Evolutionary conservation across 2,797 vertebrate genomes (phyloP).

Genomic region (Prionace glauca): DNA sequence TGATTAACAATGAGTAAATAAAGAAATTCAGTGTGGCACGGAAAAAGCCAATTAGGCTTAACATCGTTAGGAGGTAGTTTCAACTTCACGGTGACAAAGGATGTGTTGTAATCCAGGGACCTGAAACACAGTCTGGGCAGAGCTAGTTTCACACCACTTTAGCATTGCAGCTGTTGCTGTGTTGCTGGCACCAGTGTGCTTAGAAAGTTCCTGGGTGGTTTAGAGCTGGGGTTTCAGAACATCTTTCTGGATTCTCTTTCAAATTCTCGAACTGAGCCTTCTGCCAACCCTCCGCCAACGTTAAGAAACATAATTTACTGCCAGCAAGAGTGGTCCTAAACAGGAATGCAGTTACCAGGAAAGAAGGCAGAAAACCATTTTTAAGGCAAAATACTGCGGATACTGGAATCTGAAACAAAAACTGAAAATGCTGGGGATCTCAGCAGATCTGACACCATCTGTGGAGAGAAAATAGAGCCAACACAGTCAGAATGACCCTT

Average conservation of each 20-base stretch:
- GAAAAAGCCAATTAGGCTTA: background rate
- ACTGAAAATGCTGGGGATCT: too few species aligned
- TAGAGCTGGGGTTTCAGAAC: background rate
- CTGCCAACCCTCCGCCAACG: background rate
- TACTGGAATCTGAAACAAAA: too few species aligned
- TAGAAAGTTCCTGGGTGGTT: background rate
- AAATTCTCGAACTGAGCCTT: background rate
- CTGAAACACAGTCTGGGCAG: background rate
- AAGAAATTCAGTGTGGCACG: background rate
- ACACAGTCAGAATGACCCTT: too few species aligned
- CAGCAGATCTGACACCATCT: background rate
- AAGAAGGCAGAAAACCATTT: background rate
- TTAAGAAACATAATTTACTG: background rate
- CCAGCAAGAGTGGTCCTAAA: background rate
- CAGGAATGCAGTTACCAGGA: background rate
- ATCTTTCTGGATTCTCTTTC: background rate
- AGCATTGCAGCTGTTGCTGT: background rate
- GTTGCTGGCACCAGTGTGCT: background rate
- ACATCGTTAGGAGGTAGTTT: background rate
- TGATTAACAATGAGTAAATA: conserved; percentile 16
- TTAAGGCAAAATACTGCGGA: background rate
- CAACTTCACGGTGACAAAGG: background rate
- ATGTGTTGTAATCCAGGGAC: background rate
- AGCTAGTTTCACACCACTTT: background rate
- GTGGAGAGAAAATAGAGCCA: background rate